Percentiles rank a stretch among this genome's conserved stretches.
These are phyloP conservation scores for Syrphus vitripennis DNA, from an alignment of 2,888 invertebrate species.

Conservation along the genomic window DNA sequence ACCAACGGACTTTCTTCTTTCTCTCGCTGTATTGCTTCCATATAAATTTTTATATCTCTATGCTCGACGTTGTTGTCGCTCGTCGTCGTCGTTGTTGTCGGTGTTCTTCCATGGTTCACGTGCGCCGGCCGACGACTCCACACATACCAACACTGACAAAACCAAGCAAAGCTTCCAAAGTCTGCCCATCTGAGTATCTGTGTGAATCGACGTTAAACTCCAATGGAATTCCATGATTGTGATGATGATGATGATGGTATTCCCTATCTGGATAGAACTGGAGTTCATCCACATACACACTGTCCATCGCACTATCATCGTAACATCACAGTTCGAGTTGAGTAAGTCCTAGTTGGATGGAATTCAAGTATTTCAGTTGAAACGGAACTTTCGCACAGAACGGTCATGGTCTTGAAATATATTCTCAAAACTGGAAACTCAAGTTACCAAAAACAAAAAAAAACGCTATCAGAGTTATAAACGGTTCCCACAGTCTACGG, in stretches of 20 bases:
- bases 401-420: conserved; percentile 74
- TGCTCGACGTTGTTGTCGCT: too few relatives aligned
- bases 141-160: conserved; percentile 4
- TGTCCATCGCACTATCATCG: conserved; percentile 37
- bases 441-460: neutral
- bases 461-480: neutral
- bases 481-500: conserved; percentile 21
- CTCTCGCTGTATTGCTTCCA: conserved; percentile 40
- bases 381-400: conserved; percentile 79
- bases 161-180: neutral
- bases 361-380: conserved; percentile 78
- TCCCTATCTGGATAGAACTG: conserved; percentile 28
- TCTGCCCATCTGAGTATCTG: neutral
- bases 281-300: conserved; percentile 56
- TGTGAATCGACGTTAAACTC: neutral
- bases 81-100: neutral
- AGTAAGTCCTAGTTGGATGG: conserved; percentile 78
- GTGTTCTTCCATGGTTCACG: conserved; percentile 66
- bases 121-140: conserved; percentile 71
- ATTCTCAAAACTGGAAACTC: conserved; percentile 26
- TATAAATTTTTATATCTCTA: neutral
- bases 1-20: conserved; percentile 69
- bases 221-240: conserved; percentile 48
- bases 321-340: conserved; percentile 76
- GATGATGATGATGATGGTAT: neutral